Conservation (phyloP, 2,113 vertebrate genomes). For the Xiphophorus hellerii region DNA sequence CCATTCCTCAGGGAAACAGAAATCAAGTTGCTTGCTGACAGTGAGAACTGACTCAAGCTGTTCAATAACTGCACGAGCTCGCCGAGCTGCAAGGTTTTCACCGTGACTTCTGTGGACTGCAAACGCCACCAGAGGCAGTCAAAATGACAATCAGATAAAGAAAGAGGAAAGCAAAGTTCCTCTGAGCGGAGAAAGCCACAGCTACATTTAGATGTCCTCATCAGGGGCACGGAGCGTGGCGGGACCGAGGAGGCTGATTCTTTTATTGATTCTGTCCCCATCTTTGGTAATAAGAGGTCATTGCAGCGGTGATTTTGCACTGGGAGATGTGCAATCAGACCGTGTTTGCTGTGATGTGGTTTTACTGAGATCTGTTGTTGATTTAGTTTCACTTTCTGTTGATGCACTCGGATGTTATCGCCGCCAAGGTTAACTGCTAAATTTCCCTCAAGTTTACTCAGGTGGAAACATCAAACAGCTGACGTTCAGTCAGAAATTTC, state of each 20-base stretch:
- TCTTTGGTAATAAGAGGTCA: slow-evolving; percentile 44
- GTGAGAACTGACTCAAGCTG: slow-evolving; percentile 51
- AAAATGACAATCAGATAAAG: slow-evolving; percentile 38
- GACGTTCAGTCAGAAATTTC: neutral
- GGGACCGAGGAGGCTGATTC: slow-evolving; percentile 6
- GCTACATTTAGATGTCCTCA: slow-evolving; percentile 34
- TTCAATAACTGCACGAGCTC: slow-evolving; percentile 47
- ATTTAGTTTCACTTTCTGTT: slow-evolving; percentile 15
- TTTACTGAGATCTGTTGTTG: slow-evolving; percentile 9
- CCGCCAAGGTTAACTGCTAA: neutral
- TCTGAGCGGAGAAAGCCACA: slow-evolving; percentile 13
- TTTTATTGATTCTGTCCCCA: slow-evolving; percentile 40
- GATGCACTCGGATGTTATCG: neutral
- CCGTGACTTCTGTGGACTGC: slow-evolving; percentile 4
- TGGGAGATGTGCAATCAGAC: neutral
- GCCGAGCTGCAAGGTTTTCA: slow-evolving; percentile 34
- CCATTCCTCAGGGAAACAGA: slow-evolving; percentile 44
- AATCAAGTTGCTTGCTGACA: slow-evolving; percentile 60
- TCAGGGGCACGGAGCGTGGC: slow-evolving; percentile 24
- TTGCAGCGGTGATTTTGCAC: slow-evolving; percentile 11
- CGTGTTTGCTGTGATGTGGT: slow-evolving; percentile 1
- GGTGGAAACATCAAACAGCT: neutral
- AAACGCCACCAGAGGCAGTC: slow-evolving; percentile 28
- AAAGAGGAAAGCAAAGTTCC: slow-evolving; percentile 5
- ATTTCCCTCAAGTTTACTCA: neutral